Percentiles rank a stretch among this genome's conserved stretches.
Conservation (phyloP, 2,888 invertebrate species). For the Limnephilus auricula region DNA sequence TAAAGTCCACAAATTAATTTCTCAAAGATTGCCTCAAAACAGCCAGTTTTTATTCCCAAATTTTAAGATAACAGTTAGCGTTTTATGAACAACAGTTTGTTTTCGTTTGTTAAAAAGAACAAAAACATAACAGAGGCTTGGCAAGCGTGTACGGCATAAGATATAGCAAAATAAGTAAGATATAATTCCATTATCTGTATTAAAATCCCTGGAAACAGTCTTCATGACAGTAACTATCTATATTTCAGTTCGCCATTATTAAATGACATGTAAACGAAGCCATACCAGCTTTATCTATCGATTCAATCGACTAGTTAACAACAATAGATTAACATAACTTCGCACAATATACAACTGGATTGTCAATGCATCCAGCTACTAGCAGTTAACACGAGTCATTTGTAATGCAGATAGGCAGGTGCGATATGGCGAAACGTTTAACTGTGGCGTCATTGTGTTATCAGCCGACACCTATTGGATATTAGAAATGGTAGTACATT, state of each 20-base stretch:
- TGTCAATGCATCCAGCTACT: neutral
- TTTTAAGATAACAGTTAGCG: too few species aligned
- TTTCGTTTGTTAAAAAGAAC: too few species aligned
- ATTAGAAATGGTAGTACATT: neutral
- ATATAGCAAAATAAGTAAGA: too few species aligned
- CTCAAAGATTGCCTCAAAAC: too few species aligned
- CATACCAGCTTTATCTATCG: neutral
- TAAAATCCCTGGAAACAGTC: neutral
- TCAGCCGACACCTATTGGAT: neutral
- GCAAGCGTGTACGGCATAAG: too few species aligned
- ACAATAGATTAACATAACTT: neutral
- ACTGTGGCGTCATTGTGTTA: neutral
- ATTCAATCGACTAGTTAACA: neutral
- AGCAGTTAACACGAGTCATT: neutral
- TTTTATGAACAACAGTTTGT: too few species aligned
- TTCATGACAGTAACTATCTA: neutral
- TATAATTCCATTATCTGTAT: too few species aligned
- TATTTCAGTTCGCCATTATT: neutral
- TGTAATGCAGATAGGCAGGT: neutral
- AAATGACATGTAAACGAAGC: neutral
- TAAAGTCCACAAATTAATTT: too few species aligned
- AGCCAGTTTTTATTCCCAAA: too few species aligned
- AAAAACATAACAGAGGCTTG: too few species aligned
- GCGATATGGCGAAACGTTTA: neutral
- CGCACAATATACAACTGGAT: neutral